Base-by-base conservation (phyloP, 1,140 invertebrate species). In the Heliconius hewitsoni region DNA sequence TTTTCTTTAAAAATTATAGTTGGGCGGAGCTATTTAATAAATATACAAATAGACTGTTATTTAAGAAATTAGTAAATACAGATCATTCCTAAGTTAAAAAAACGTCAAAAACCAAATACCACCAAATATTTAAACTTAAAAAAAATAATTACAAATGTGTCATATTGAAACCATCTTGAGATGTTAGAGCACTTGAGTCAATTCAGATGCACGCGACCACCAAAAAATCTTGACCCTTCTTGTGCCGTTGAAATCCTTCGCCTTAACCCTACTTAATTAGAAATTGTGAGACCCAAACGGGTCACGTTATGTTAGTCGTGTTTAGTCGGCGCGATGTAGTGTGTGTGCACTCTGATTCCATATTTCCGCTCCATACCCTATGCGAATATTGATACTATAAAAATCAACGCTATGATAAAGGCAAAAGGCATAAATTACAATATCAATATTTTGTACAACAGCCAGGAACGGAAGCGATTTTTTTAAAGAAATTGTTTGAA, bases 341-440 rank as follows among this genome's bases (percentile, higher is more conserved):
- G 86, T 89, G 87, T 86, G 85, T 87, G 85, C 87, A 90, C 89
- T 89, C 88, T 93, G 91, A 93, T 92, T 90, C 89, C 87, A 87
- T 87, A 90, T 91, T 93, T 94, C 93, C 93, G 93, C 87, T 91
- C 81, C 83, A 86, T 91, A 88, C 91, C 91, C 91, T 90, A 90
- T 84, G 83, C 77, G 77, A 85, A 79, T 79, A 74, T 52, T 71
- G 76, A 42, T 46, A 73, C 39, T 46, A 76, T 79, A 46, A 91
- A 86, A 83, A 83, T 85, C 71, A 73, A 85, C 86, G 82, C 66
- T 89, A 86, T 73, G 19, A 42, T 39, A 60, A 73, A 27, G 1
- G 2, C 6, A 75, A 84, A 86, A 77, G 82, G 79, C 78, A 80
- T 37, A 85, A 81, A 76, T 84, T 85, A 60, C 73, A 70, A 37